phyloP scores from a whole-genome alignment of 2,113 vertebrate genomes.

The Antennarius striatus region DNA sequence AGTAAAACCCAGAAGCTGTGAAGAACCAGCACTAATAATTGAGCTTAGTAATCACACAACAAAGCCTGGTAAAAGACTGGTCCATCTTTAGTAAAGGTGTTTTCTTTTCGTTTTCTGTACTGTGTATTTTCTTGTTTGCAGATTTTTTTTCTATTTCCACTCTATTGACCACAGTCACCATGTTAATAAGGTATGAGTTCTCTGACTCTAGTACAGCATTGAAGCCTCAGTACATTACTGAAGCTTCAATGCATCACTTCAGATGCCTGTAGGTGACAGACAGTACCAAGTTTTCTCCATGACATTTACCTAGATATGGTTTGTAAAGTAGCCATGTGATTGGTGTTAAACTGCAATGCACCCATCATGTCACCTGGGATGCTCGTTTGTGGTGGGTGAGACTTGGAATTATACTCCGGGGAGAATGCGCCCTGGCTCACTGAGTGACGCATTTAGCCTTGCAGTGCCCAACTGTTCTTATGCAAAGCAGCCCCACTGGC shows the following conservation, averaged over 20 bases:
- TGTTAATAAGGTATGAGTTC: constrained; percentile 22
- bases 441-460: constrained; percentile 55
- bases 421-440: constrained; percentile 17
- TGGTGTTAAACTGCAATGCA: background rate
- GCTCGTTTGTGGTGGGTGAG: constrained; percentile 23
- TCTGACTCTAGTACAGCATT: background rate
- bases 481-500: constrained; percentile 60
- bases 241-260: background rate
- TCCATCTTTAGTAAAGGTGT: too few relatives aligned
- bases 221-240: too few relatives aligned
- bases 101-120: too few relatives aligned
- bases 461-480: constrained; percentile 38
- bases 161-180: background rate
- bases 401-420: constrained; percentile 33
- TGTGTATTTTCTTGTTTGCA: too few relatives aligned
- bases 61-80: too few relatives aligned
- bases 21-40: too few relatives aligned
- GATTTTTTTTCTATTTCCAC: too few relatives aligned
- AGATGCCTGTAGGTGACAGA: background rate
- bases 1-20: too few relatives aligned
- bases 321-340: background rate
- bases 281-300: background rate
- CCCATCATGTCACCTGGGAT: constrained; percentile 20
- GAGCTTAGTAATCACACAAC: too few relatives aligned
- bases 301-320: background rate